Conservation (phyloP, 2,797 vertebrate genomes). For the Macrochelys suwanniensis region DNA sequence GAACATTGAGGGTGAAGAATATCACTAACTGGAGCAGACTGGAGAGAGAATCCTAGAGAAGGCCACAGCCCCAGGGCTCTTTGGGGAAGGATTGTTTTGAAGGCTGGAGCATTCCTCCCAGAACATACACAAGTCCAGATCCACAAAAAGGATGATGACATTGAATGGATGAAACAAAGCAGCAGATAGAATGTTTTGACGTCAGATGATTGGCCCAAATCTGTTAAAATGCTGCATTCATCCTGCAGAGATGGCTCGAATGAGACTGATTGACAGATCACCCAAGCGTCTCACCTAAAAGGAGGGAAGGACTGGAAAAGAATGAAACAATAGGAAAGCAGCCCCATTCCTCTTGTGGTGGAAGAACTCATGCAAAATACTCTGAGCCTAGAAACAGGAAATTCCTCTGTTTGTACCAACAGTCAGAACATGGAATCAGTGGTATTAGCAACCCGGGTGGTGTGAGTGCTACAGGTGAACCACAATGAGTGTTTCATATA, state of each 20-base stretch:
- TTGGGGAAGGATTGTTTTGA: background rate
- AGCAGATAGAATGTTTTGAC: slow-evolving; percentile 41
- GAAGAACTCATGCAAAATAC: background rate
- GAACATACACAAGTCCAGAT: background rate
- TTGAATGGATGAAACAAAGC: background rate
- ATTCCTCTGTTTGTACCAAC: background rate
- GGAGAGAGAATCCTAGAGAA: background rate
- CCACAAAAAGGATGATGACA: slow-evolving; percentile 37
- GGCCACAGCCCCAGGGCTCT: rapidly evolving
- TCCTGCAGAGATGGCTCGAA: background rate
- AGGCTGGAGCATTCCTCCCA: slow-evolving; percentile 24
- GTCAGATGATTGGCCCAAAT: slow-evolving; percentile 6
- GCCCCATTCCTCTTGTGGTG: background rate
- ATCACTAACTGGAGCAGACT: background rate
- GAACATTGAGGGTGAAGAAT: background rate
- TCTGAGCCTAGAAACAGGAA: background rate
- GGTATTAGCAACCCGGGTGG: rapidly evolving
- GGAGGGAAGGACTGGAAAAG: background rate
- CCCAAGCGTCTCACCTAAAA: background rate
- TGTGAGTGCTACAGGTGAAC: background rate
- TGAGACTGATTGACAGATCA: background rate
- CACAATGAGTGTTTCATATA: rapidly evolving
- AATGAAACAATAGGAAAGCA: background rate
- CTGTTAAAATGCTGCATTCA: slow-evolving; percentile 15
- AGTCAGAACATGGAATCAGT: rapidly evolving